A percentile compares a stretch with the other conserved stretches of the same genome.
phyloP scores from a whole-genome alignment of 2,113 vertebrate genomes.

The Maccullochella peelii region DNA sequence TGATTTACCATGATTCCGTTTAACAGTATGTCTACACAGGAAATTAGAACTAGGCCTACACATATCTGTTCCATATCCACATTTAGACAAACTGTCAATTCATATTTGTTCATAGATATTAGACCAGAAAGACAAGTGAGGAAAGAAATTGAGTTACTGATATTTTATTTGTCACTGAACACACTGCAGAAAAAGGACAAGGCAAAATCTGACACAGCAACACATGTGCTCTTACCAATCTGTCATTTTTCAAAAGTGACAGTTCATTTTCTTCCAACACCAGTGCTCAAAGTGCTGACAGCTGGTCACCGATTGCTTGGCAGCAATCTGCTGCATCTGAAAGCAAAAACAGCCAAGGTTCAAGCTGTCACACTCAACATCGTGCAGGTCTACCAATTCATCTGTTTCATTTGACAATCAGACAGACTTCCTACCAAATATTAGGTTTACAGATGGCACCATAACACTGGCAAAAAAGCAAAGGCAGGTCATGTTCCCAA shows the following conservation, averaged over 20 bases:
- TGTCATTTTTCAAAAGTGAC: neutral
- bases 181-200: neutral
- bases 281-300: neutral
- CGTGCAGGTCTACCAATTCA: neutral
- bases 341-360: neutral
- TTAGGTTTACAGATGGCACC: neutral
- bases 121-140: neutral
- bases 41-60: too few relatives aligned
- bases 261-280: neutral
- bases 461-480: neutral
- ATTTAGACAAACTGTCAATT: too few relatives aligned
- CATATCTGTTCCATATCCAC: too few relatives aligned
- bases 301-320: neutral
- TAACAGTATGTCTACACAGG: too few relatives aligned
- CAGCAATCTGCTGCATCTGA: slow-evolving; percentile 4
- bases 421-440: neutral
- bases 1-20: too few relatives aligned
- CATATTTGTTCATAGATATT: too few relatives aligned
- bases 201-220: neutral
- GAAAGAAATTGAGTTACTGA: neutral
- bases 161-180: neutral
- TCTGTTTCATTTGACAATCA: neutral
- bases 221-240: neutral
- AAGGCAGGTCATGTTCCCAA: slow-evolving; percentile 53
- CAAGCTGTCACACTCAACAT: neutral